Percentiles rank a stretch among this genome's conserved stretches.
phyloP scores from a whole-genome alignment of 1,140 invertebrate species.

The Agraylea sexmaculata region DNA sequence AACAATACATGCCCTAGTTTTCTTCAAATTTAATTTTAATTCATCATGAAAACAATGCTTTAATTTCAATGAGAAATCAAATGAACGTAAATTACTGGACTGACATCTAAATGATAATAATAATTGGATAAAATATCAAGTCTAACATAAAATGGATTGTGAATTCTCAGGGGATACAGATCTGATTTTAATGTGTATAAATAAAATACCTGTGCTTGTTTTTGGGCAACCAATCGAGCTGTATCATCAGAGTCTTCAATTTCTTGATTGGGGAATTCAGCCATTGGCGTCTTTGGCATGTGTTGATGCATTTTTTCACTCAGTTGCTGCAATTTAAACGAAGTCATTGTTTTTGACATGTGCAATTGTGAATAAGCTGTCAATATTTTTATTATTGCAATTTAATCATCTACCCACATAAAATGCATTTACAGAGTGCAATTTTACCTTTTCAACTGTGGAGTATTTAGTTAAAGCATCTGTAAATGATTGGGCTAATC shows the following conservation, averaged over 20 bases:
- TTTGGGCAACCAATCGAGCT: conserved; percentile 32
- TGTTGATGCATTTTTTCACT: conserved; percentile 66
- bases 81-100: too few relatives aligned
- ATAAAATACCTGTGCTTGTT: conserved; percentile 45
- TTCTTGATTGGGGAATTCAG: conserved; percentile 24
- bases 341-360: conserved; percentile 1
- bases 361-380: too few relatives aligned
- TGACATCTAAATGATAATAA: too few relatives aligned
- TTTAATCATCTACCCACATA: conserved; percentile 5
- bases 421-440: background rate
- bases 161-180: too few relatives aligned
- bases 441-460: conserved; percentile 58
- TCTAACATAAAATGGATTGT: too few relatives aligned
- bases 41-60: too few relatives aligned
- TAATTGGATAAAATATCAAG: too few relatives aligned
- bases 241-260: conserved; percentile 35
- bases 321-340: conserved; percentile 43
- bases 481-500: conserved; percentile 68
- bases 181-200: too few relatives aligned
- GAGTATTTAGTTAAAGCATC: conserved; percentile 68
- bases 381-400: conserved; percentile 9
- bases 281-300: conserved; percentile 39
- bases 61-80: too few relatives aligned
- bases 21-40: too few relatives aligned
- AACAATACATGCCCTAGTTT: too few relatives aligned